A percentile compares a stretch with the other conserved stretches of the same genome.
Conservation (phyloP, 2,888 invertebrate species). For the Epinotia bilunana region DNA sequence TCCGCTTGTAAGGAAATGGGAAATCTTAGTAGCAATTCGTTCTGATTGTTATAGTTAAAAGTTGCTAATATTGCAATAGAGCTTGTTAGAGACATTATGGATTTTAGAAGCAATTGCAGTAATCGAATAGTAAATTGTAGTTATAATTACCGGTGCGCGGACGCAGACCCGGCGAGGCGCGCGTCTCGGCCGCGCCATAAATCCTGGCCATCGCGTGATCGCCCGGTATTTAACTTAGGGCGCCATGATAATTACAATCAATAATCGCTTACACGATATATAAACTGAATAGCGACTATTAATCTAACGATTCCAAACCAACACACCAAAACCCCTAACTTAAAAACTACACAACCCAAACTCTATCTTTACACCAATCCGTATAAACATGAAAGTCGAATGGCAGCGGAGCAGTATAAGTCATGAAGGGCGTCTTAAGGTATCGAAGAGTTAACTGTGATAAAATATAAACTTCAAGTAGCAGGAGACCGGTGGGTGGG, state of each 20-base stretch:
- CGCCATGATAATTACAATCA: slow-evolving; percentile 80
- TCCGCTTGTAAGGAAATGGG: neutral
- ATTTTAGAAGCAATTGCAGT: slow-evolving; percentile 41
- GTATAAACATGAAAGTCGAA: slow-evolving; percentile 43
- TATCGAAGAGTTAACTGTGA: slow-evolving; percentile 64
- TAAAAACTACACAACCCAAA: slow-evolving; percentile 41
- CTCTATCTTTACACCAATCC: slow-evolving; percentile 31
- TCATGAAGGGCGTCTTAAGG: slow-evolving; percentile 48
- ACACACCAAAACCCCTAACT: slow-evolving; percentile 43
- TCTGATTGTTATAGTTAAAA: neutral
- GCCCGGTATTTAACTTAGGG: slow-evolving; percentile 68
- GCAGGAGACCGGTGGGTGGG: slow-evolving; percentile 56
- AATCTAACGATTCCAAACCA: slow-evolving; percentile 58
- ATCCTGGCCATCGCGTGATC: slow-evolving; percentile 69
- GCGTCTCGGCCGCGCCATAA: slow-evolving; percentile 56
- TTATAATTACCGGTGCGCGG: slow-evolving; percentile 26
- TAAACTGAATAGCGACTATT: slow-evolving; percentile 68
- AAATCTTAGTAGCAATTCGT: neutral
- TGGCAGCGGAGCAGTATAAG: slow-evolving; percentile 11
- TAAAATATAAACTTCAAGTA: slow-evolving; percentile 70
- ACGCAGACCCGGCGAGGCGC: slow-evolving; percentile 38
- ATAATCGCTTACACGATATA: slow-evolving; percentile 65
- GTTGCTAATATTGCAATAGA: neutral
- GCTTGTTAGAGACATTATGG: neutral
- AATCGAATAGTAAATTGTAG: slow-evolving; percentile 30